These are phyloP conservation scores for Petrophora chlorosata DNA, from an alignment of 2,888 invertebrate genomes.

Conservation along the genomic window DNA sequence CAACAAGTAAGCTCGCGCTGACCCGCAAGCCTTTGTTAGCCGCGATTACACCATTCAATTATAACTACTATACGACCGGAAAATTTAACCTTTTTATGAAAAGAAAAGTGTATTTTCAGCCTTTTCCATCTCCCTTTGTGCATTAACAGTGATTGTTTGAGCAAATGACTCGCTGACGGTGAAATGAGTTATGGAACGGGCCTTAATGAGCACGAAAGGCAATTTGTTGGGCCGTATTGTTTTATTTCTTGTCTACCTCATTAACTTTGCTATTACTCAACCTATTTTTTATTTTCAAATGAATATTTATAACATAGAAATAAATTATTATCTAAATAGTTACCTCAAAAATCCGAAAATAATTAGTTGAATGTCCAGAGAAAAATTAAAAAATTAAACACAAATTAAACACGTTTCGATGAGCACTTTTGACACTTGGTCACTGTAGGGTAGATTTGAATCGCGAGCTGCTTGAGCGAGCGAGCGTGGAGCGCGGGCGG, in stretches of 20 bases:
- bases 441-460: conserved; percentile 45
- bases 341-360: conserved; percentile 9
- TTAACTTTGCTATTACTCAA: not conserved
- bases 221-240: conserved; percentile 14
- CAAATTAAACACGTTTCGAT: conserved; percentile 16
- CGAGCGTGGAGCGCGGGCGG: conserved; percentile 52
- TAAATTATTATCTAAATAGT: not conserved
- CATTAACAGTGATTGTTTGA: conserved; percentile 22
- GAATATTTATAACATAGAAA: not conserved
- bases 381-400: conserved; percentile 11
- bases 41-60: conserved; percentile 38
- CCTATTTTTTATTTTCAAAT: not conserved
- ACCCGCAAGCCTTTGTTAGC: conserved; percentile 44
- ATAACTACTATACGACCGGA: conserved; percentile 27
- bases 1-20: conserved; percentile 61
- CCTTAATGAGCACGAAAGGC: conserved; percentile 21
- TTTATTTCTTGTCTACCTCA: not conserved
- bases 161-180: conserved; percentile 23
- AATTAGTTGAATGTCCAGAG: conserved; percentile 1
- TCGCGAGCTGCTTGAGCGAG: conserved; percentile 43
- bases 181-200: conserved; percentile 22
- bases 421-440: conserved; percentile 42
- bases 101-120: conserved; percentile 12
- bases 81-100: conserved; percentile 15
- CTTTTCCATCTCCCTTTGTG: conserved; percentile 22